Evolutionary conservation across 2,113 vertebrate genomes (phyloP).

Genomic region (Origma solitaria): DNA sequence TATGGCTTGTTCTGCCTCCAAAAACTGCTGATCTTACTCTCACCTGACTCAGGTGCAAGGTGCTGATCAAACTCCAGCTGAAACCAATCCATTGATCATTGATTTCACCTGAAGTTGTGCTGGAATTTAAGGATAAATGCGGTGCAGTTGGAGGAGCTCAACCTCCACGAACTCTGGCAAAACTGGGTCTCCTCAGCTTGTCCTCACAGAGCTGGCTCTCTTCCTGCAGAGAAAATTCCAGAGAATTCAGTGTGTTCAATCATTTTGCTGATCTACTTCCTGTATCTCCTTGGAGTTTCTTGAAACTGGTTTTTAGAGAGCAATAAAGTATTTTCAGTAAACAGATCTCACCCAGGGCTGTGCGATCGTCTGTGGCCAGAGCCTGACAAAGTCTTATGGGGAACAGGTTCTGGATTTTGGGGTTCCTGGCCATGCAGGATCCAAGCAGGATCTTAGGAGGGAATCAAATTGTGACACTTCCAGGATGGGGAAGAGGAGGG

Average conservation of each 20-base stretch:
- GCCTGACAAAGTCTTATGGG: rapidly evolving
- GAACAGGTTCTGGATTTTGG: rapidly evolving
- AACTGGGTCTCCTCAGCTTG: not conserved
- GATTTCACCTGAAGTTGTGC: not conserved
- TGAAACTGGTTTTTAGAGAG: not conserved
- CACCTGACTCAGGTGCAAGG: slow-evolving; percentile 46
- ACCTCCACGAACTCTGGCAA: rapidly evolving
- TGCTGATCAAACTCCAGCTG: slow-evolving; percentile 28
- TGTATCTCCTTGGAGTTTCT: not conserved
- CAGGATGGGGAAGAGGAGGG: too few species aligned
- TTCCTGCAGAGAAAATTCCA: not conserved
- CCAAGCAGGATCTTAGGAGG: rapidly evolving
- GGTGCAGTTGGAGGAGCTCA: not conserved
- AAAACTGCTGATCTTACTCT: slow-evolving; percentile 12
- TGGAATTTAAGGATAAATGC: not conserved
- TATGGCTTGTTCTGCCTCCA: not conserved
- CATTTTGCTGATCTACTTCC: not conserved
- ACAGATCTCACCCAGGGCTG: not conserved
- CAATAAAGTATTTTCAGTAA: slow-evolving; percentile 14
- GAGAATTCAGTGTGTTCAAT: not conserved
- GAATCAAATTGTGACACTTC: not conserved
- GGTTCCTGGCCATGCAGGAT: not conserved
- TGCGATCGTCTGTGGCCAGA: rapidly evolving
- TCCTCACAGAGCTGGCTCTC: not conserved
- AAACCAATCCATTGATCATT: not conserved